Conservation (phyloP, 2,113 vertebrate species). For the Camelus dromedarius region DNA sequence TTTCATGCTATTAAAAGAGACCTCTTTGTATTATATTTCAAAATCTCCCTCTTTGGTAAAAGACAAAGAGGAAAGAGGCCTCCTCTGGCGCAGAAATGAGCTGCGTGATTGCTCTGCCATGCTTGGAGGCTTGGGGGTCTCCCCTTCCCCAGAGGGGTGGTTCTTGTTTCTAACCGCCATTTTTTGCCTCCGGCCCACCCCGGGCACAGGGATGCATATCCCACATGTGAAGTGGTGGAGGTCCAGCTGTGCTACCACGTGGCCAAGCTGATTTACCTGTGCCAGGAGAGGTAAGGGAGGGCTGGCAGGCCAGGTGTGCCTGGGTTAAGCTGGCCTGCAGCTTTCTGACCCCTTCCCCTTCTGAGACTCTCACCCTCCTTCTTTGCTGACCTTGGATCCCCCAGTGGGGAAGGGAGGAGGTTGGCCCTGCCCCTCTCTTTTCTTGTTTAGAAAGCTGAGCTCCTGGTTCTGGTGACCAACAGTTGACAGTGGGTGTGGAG, state of each 20-base stretch:
- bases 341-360: background rate
- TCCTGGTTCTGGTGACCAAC: background rate
- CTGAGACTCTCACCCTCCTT: background rate
- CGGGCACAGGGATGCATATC: constrained; percentile 92
- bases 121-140: background rate
- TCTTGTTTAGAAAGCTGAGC: background rate
- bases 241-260: constrained; percentile 93
- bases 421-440: background rate
- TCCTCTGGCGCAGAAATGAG: background rate
- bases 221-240: constrained; percentile 89
- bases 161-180: background rate
- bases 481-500: background rate
- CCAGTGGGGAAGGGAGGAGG: background rate
- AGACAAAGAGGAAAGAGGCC: background rate
- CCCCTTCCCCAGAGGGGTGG: no score
- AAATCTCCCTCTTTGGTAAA: background rate
- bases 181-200: background rate
- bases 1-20: background rate
- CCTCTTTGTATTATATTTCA: constrained; percentile 11
- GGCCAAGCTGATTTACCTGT: constrained; percentile 91
- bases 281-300: constrained; percentile 90
- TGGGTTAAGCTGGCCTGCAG: background rate
- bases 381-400: background rate
- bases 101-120: background rate
- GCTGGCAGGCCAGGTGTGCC: rapidly evolving